phyloP scores from a whole-genome alignment of 2,113 vertebrate genomes.

The Vidua chalybeata region DNA sequence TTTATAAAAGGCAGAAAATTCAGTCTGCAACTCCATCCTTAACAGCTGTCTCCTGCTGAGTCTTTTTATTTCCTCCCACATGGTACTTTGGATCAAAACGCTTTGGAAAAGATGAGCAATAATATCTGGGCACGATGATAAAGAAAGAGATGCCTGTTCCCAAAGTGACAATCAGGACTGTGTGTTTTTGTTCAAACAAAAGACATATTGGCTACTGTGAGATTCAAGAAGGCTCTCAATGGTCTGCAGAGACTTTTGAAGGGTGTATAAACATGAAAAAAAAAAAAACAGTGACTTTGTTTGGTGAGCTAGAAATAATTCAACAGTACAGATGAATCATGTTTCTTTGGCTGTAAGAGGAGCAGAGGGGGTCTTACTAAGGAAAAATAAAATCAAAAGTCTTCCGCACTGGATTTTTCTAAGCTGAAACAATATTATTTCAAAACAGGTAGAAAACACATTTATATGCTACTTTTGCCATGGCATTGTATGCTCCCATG shows the following conservation, averaged over 20 bases:
- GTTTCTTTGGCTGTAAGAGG: neutral
- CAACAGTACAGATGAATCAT: neutral
- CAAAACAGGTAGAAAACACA: neutral
- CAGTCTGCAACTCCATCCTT: neutral
- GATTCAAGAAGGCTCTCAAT: neutral
- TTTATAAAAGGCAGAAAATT: constrained; percentile 23
- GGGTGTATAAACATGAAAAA: constrained; percentile 3
- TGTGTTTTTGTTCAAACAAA: constrained; percentile 46
- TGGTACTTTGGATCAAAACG: constrained; percentile 13
- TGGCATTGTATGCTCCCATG: rapidly evolving
- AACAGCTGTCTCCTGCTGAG: constrained; percentile 1
- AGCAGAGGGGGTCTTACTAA: neutral
- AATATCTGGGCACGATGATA: constrained; percentile 23
- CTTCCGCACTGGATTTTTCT: neutral
- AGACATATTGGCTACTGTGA: constrained; percentile 16
- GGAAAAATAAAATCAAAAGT: neutral
- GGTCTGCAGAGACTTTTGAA: constrained; percentile 32
- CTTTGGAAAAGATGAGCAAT: constrained; percentile 59
- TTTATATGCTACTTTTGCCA: neutral
- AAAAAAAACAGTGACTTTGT: constrained; percentile 20
- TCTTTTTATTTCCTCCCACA: constrained; percentile 44
- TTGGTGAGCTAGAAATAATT: constrained; percentile 51
- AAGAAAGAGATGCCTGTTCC: constrained; percentile 41
- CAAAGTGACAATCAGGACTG: constrained; percentile 31
- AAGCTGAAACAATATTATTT: neutral